Evolutionary conservation across 2,888 invertebrate genomes (phyloP), one percentile per base, ranked within the genome.

Genomic region (Plusia festucae): DNA sequence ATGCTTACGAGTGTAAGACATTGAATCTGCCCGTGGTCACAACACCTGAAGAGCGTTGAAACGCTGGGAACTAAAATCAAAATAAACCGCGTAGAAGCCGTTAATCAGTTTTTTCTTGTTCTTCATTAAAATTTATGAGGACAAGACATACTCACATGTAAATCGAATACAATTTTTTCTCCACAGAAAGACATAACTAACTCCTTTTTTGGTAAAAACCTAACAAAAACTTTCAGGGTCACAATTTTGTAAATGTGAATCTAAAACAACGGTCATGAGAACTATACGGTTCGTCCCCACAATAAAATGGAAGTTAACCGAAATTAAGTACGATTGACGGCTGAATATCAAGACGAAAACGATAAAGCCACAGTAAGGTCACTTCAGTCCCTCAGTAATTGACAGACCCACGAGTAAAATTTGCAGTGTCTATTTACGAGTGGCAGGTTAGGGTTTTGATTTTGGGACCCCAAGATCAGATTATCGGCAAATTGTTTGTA

Each of bases 241-340:
- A n/a, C n/a, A n/a, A n/a, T 6, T 7, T n/a, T 13, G 13, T n/a
- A n/a, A n/a, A n/a, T 1, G n/a, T 40, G 40, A 40, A n/a, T n/a
- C 7, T 4, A 15, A n/a, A 40, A n/a, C 40, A n/a, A n/a, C 40
- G 40, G 40, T 40, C 40, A n/a, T 40, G 40, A 40, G 71, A 75
- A 40, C 68, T 65, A 27, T n/a, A 73, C 53, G 60, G 66, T 51
- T 20, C 70, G 63, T 16, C 58, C 53, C 53, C 44, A 22, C 15
- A 65, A 60, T 65, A 57, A 68, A 75, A 68, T 64, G 54, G 62
- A 72, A 77, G 65, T 74, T 68, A 77, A 59, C 60, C 67, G 70
- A 67, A 76, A 79, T 80, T 71, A 78, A 77, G 74, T 72, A 60
- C 53, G 66, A 83, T 80, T 72, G 74, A 63, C 69, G 55, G 55